Evolutionary conservation across 2,797 vertebrate genomes (phyloP), one percentile per base, ranked within the genome.

Genomic region (Margarornis squamiger): DNA sequence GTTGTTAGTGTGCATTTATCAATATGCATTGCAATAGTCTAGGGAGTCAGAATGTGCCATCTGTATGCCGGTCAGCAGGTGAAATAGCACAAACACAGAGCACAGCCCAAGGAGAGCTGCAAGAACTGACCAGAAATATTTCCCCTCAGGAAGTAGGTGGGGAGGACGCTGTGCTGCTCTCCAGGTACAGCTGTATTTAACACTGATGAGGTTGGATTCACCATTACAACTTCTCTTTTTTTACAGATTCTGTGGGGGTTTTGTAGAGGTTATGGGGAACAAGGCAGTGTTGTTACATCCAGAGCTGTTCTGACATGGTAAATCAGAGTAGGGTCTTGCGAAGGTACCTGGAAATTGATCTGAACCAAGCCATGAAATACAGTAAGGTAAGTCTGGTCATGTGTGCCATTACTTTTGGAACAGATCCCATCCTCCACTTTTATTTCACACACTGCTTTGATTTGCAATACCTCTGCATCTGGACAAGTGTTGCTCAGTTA

Each of bases 141-240:
- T 86, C 22, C 16, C 41, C n/a, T 81, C 34, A 9, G 30, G 43
- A 19, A 7, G 19, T 8, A 41, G 38, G 43, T 7, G 7, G 45
- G 22, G 39, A 66, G 15, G 22, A 34, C 4, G 13, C 14, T 1
- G 0, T 6, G 2, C 41, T 19, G 16, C 38, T 66, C 41, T 57
- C 70, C 19, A n/a, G 51, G 57, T 43, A 34, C 49, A n/a, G 58
- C 34, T 86, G 29, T 3, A 7, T 12, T 65, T 32, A 36, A 26
- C 5, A 3, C 0, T 0, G 0, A 38, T 0, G 2, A 41, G 29
- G 15, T 6, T 18, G 2, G 26, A 59, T 36, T 70, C 32, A 49
- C 14, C 38, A 14, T 58, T 59, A n/a, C 23, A 36, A 41, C 45
- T 63, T 61, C 74, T 21, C 57, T 39, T 39, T 24, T n/a, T 63